phyloP scores from a whole-genome alignment of 2,113 vertebrate genomes.

The Tupaia tana region DNA sequence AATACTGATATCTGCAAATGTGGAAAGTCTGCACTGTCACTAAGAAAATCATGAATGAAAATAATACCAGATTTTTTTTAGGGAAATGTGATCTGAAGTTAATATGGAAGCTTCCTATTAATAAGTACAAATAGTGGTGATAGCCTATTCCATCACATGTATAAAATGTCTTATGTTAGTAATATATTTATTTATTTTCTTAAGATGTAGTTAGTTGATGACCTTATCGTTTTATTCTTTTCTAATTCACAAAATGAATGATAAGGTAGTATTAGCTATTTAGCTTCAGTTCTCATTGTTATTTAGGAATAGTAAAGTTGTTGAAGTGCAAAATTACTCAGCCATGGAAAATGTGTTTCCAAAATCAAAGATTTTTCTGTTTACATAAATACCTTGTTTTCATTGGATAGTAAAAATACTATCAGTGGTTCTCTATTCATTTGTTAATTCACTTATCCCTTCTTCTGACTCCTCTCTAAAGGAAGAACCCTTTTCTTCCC shows the following conservation, averaged over 20 bases:
- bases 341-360: neutral
- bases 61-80: neutral
- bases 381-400: neutral
- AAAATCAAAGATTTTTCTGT: neutral
- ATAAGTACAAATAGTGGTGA: neutral
- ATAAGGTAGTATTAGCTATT: neutral
- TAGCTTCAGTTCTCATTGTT: neutral
- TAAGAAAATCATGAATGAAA: constrained; percentile 3
- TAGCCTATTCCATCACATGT: neutral
- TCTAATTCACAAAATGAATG: constrained; percentile 27
- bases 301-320: neutral
- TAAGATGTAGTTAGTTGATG: neutral
- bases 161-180: neutral
- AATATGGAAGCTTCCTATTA: neutral
- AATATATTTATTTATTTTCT: neutral
- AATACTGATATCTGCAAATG: neutral
- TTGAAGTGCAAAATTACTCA: neutral
- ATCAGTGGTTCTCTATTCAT: neutral
- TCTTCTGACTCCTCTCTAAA: neutral
- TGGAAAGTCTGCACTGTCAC: neutral
- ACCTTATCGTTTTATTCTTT: constrained; percentile 9
- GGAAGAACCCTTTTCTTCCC: constrained; percentile 43
- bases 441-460: constrained; percentile 38
- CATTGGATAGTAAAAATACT: neutral
- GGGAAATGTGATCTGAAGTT: neutral